Evolutionary conservation across 2,888 invertebrate species (phyloP).

Genomic region (Drosophila quinaria): DNA sequence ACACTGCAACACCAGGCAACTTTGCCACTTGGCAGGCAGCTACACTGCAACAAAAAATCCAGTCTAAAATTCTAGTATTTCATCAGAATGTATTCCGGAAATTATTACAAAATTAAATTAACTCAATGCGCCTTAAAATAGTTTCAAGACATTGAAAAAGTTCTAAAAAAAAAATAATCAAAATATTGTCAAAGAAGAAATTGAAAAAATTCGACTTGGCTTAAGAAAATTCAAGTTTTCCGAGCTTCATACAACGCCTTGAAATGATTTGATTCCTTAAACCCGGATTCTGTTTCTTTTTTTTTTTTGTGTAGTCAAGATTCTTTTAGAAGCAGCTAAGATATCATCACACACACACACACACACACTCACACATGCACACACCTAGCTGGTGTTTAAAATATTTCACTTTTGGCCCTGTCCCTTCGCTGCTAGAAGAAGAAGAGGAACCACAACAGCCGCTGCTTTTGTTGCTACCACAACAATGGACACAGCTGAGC

Average conservation of each 20-base stretch:
- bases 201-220: too few relatives aligned
- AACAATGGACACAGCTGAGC: conserved; percentile 57
- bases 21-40: conserved; percentile 44
- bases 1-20: conserved; percentile 65
- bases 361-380: conserved; percentile 13
- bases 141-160: too few relatives aligned
- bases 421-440: conserved; percentile 33
- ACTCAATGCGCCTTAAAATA: too few relatives aligned
- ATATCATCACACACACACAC: conserved; percentile 47
- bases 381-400: conserved; percentile 71
- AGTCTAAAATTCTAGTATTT: too few relatives aligned
- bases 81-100: too few relatives aligned
- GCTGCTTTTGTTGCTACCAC: conserved; percentile 27
- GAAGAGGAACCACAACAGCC: conserved; percentile 6
- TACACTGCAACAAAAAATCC: neutral
- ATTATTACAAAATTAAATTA: too few relatives aligned
- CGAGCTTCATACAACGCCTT: too few relatives aligned
- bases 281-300: too few relatives aligned
- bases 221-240: too few relatives aligned
- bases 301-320: neutral
- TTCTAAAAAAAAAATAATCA: too few relatives aligned
- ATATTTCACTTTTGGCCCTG: conserved; percentile 81
- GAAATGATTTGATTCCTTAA: too few relatives aligned
- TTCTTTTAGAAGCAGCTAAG: conserved; percentile 43
- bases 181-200: too few relatives aligned